Evolutionary conservation across 2,888 invertebrate species (phyloP).

Genomic region (Pherbina coryleti): DNA sequence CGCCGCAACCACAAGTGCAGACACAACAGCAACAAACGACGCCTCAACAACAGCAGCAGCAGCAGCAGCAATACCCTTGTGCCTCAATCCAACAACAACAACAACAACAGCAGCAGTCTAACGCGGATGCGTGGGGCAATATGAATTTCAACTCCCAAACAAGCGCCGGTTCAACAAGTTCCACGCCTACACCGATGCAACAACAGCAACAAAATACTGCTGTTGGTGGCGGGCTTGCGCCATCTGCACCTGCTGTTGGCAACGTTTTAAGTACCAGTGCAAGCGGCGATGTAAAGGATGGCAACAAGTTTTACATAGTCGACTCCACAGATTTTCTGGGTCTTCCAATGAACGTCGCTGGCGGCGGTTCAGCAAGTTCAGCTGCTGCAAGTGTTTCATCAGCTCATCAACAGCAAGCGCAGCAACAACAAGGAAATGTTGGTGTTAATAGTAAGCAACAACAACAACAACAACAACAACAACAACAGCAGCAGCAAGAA

Average conservation of each 20-base stretch:
- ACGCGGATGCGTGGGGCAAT: constrained; percentile 55
- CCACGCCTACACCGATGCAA: constrained; percentile 41
- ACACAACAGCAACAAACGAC: constrained; percentile 50
- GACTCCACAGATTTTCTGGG: constrained; percentile 68
- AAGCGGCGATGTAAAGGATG: constrained; percentile 58
- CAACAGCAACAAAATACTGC: constrained; percentile 49
- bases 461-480: constrained; percentile 54
- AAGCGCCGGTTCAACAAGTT: constrained; percentile 7
- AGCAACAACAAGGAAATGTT: constrained; percentile 46
- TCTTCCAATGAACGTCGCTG: constrained; percentile 66
- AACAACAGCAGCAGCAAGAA: constrained; percentile 57
- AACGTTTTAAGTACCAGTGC: constrained; percentile 42
- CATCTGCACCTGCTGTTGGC: constrained; percentile 41
- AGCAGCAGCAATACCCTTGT: constrained; percentile 53
- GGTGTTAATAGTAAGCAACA: constrained; percentile 51
- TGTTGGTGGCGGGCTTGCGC: constrained; percentile 35
- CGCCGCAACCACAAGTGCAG: constrained; percentile 56
- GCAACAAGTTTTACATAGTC: constrained; percentile 66
- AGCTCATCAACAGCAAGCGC: constrained; percentile 45
- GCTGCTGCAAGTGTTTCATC: constrained; percentile 46
- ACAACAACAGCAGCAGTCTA: constrained; percentile 53
- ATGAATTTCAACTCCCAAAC: constrained; percentile 48
- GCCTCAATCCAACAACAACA: constrained; percentile 52
- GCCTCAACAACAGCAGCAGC: constrained; percentile 48
- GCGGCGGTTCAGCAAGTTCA: constrained; percentile 46